Evolutionary conservation across 1,140 invertebrate species (phyloP).

Genomic region (Danaus melanippus): DNA sequence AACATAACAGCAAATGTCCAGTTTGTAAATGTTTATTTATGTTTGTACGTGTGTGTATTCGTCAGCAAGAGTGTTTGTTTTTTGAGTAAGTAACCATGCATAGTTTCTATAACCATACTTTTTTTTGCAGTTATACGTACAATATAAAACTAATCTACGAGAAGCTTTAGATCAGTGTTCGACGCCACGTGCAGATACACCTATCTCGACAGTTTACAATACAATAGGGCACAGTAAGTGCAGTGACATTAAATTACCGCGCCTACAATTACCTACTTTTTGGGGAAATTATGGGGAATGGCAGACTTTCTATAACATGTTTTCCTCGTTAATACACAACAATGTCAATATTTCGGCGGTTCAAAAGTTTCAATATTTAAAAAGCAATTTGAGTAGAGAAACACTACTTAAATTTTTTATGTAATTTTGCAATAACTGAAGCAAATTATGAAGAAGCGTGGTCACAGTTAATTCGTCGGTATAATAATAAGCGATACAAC

Average conservation of each 20-base stretch:
- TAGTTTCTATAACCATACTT: too few relatives aligned
- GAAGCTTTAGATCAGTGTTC: too few relatives aligned
- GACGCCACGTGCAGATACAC: too few relatives aligned
- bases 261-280: slow-evolving; percentile 22
- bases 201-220: too few relatives aligned
- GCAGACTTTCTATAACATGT: slow-evolving; percentile 25
- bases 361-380: slow-evolving; percentile 28
- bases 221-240: too few relatives aligned
- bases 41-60: too few relatives aligned
- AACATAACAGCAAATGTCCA: too few relatives aligned
- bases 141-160: too few relatives aligned
- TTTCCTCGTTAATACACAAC: slow-evolving; percentile 22
- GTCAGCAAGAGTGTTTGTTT: too few relatives aligned
- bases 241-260: slow-evolving; percentile 10
- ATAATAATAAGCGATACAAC: slow-evolving; percentile 24
- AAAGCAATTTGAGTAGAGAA: slow-evolving; percentile 26
- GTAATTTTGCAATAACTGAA: slow-evolving; percentile 23
- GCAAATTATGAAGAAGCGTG: slow-evolving; percentile 26
- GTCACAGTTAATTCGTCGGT: slow-evolving; percentile 22
- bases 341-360: slow-evolving; percentile 17
- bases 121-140: too few relatives aligned
- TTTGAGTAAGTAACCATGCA: too few relatives aligned
- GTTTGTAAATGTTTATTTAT: too few relatives aligned
- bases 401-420: slow-evolving; percentile 17
- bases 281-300: slow-evolving; percentile 27